Conservation (phyloP, 2,113 vertebrate species). For the Agapornis roseicollis region DNA sequence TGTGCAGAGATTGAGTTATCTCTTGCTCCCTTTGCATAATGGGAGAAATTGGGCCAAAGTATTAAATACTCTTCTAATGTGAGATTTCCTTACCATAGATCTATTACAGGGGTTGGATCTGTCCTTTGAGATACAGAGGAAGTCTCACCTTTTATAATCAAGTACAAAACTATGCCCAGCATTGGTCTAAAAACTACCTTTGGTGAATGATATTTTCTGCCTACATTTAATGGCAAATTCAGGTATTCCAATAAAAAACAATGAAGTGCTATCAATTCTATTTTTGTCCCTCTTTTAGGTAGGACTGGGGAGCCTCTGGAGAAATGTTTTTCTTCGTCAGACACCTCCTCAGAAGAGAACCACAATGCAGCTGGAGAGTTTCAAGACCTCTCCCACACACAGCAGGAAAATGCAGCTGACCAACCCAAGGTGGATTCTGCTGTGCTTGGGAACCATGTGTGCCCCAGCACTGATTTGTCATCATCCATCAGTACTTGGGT, state of each 20-base stretch:
- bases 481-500: constrained; percentile 76
- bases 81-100: not conserved
- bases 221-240: not conserved
- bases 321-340: constrained; percentile 64
- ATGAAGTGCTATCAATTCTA: not conserved
- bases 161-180: not conserved
- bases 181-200: not conserved
- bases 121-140: not conserved
- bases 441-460: constrained; percentile 32
- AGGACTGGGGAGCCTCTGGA: constrained; percentile 25
- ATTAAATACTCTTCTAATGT: not conserved
- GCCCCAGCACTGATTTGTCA: constrained; percentile 34
- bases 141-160: not conserved
- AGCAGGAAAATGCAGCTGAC: constrained; percentile 45
- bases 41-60: not conserved
- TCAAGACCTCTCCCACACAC: constrained; percentile 33
- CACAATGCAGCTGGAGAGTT: constrained; percentile 40
- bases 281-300: constrained; percentile 46
- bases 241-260: not conserved
- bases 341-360: constrained; percentile 65
- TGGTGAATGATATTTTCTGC: not conserved
- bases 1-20: not conserved
- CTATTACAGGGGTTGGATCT: not conserved
- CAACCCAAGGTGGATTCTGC: constrained; percentile 49
- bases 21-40: not conserved